A percentile compares a stretch with the other conserved stretches of the same genome.
Conservation (phyloP, 2,797 vertebrate species). For the Sebastes oblongus region DNA sequence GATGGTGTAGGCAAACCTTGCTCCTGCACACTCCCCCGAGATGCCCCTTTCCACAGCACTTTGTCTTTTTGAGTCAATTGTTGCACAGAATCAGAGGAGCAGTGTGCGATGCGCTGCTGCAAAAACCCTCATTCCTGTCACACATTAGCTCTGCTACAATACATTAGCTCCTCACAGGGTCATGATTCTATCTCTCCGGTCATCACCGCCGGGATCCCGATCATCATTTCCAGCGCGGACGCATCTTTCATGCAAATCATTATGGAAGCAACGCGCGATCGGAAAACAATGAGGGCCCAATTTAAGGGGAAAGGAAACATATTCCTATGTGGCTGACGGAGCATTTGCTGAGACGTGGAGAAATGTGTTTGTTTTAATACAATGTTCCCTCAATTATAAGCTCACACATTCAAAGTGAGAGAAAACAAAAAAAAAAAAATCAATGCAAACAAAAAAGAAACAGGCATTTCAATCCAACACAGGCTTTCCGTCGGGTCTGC, state of each 20-base stretch:
- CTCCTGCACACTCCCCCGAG: constrained; percentile 73
- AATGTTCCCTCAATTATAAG: constrained; percentile 54
- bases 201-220: constrained; percentile 75
- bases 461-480: constrained; percentile 16
- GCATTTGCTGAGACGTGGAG: constrained; percentile 65
- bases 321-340: constrained; percentile 69
- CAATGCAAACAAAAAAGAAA: constrained; percentile 29
- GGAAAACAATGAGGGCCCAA: constrained; percentile 72
- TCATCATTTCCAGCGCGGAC: constrained; percentile 73
- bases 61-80: constrained; percentile 82
- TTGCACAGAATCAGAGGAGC: constrained; percentile 68
- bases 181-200: constrained; percentile 73
- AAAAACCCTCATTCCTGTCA: constrained; percentile 78
- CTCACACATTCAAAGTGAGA: constrained; percentile 38
- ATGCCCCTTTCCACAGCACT: constrained; percentile 73
- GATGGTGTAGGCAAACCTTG: constrained; percentile 78
- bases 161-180: constrained; percentile 81
- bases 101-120: constrained; percentile 43
- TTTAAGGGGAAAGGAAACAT: constrained; percentile 51
- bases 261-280: constrained; percentile 43
- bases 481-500: not conserved
- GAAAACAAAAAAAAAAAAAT: not conserved
- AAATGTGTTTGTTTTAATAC: constrained; percentile 53
- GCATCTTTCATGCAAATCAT: constrained; percentile 80
- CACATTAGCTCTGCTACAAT: constrained; percentile 73